Evolutionary conservation across 2,888 invertebrate species (phyloP), one percentile per base, ranked within the genome.

Genomic region (Liodrosophila aerea): DNA sequence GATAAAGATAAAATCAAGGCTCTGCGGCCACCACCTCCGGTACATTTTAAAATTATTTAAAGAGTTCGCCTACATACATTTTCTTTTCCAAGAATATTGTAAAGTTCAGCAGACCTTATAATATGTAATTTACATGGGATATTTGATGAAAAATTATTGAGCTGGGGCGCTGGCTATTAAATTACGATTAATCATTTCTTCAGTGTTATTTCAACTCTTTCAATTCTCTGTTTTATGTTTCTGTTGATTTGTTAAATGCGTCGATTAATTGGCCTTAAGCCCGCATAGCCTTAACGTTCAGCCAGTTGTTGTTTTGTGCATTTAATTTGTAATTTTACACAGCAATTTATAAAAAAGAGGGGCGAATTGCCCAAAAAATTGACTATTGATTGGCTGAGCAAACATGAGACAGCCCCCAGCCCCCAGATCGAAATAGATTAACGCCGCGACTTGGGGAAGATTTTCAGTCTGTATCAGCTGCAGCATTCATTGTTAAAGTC

Each of bases 281-380:
- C 78, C 78, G 83, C 78, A 78, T 78, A 61, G 34, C 41, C 50
- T 53, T 64, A 57, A 15, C 8, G 33, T 46, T 47, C 31, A n/a
- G 7, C 12, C 7, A 3, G 27, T 22, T 30, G 27, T 22, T 30
- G 22, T 56, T 51, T 62, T 63, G 46, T 47, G 70, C 53, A 43
- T 58, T 82, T 73, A 82, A 78, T 78, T 78, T 80, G 76, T 83
- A 78, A 83, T 78, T 76, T 78, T 82, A 83, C 83, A 76, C 80
- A 80, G 65, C 37, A 61, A 83, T 73, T 74, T 77, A 71, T 43
- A 56, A 39, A 12, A 12, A 41, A 18, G 40, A 29, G 37, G 49
- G 15, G 44, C 53, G 64, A 74, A 80, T 82, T 61, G 80, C 49
- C 61, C 34, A 11, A 41, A 46, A 76, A 76, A 71, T 73, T 63